phyloP scores from a whole-genome alignment of 2,113 vertebrate species.

The Ellobius talpinus region DNA sequence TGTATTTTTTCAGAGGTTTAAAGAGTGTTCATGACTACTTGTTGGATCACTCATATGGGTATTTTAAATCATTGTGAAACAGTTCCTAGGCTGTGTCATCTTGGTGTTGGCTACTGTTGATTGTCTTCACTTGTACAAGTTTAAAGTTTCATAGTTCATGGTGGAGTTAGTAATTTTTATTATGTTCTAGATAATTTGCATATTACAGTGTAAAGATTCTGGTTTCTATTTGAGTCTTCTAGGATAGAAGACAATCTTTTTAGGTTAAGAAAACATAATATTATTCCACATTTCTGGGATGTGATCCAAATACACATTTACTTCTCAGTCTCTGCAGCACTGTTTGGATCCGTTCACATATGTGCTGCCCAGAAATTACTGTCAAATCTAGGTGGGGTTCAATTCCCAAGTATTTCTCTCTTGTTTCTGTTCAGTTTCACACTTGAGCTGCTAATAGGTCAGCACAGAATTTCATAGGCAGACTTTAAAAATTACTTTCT shows the following conservation, averaged over 20 bases:
- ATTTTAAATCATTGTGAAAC: background rate
- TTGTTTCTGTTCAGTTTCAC: slow-evolving; percentile 20
- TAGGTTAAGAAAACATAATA: slow-evolving; percentile 32
- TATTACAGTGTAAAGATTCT: slow-evolving; percentile 43
- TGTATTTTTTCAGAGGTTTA: slow-evolving; percentile 3
- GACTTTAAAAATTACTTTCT: slow-evolving; percentile 17
- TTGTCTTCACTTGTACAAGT: background rate
- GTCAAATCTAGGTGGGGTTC: slow-evolving; percentile 22
- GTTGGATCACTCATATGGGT: slow-evolving; percentile 21
- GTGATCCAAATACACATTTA: background rate
- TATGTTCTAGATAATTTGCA: slow-evolving; percentile 17
- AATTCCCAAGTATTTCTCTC: slow-evolving; percentile 8
- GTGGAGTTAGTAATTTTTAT: slow-evolving; percentile 27
- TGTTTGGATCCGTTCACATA: slow-evolving; percentile 12
- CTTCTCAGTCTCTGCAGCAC: slow-evolving; percentile 6
- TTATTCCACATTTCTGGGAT: slow-evolving; percentile 6
- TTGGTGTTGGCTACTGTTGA: background rate
- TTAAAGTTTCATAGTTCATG: slow-evolving; percentile 9
- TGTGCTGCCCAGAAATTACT: slow-evolving; percentile 41
- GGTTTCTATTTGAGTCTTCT: slow-evolving; percentile 32
- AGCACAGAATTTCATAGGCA: background rate
- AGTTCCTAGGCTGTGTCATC: background rate
- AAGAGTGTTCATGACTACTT: slow-evolving; percentile 33
- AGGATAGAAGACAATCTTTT: slow-evolving; percentile 7
- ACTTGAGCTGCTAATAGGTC: background rate